These are phyloP conservation scores for Dasyprocta punctata DNA, from an alignment of 2,113 vertebrate species.

Conservation along the genomic window DNA sequence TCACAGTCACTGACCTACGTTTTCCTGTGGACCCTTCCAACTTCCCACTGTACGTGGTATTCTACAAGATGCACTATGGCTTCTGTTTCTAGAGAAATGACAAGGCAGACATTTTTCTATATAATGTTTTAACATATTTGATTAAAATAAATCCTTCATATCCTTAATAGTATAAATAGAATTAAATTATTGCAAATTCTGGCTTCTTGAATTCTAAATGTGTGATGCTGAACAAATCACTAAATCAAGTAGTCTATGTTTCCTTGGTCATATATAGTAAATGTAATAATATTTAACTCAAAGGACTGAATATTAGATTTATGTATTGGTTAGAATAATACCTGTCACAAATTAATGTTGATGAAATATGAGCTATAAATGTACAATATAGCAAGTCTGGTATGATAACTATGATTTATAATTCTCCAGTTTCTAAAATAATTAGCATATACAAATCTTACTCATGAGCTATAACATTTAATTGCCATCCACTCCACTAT, in stretches of 20 bases:
- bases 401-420: not conserved
- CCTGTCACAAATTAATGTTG: conserved; percentile 12
- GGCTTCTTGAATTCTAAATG: not conserved
- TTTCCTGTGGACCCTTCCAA: not conserved
- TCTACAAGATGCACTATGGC: fast-evolving
- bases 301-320: not conserved
- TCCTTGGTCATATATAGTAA: not conserved
- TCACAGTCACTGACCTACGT: not conserved
- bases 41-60: not conserved
- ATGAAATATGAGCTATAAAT: not conserved
- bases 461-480: not conserved
- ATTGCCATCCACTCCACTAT: not conserved
- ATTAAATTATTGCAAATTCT: not conserved
- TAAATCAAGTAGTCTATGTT: not conserved
- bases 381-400: not conserved
- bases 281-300: conserved; percentile 21
- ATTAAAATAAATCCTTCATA: not conserved
- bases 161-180: not conserved
- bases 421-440: not conserved
- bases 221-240: not conserved
- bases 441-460: not conserved
- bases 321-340: not conserved
- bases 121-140: not conserved
- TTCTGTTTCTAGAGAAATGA: not conserved
- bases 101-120: not conserved